phyloP scores from a whole-genome alignment of 2,888 invertebrate species.

The Selenia dentaria region DNA sequence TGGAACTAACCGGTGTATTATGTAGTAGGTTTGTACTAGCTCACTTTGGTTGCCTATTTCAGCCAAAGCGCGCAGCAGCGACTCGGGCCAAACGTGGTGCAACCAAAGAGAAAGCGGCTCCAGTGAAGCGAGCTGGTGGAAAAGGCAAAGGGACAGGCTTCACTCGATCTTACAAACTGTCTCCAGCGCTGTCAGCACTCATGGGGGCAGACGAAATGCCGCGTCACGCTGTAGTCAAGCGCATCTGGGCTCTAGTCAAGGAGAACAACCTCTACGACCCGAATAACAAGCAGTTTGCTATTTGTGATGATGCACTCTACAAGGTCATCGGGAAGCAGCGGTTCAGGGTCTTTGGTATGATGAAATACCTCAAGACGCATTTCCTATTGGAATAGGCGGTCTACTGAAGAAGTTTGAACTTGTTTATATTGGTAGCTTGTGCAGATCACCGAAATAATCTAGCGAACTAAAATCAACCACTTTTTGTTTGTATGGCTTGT shows the following conservation, averaged over 20 bases:
- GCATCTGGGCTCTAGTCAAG: constrained; percentile 95
- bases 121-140: constrained; percentile 41
- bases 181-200: constrained; percentile 92
- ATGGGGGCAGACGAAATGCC: constrained; percentile 94
- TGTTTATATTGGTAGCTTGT: too few relatives aligned
- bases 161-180: constrained; percentile 92
- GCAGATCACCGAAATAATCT: too few relatives aligned
- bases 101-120: constrained; percentile 78
- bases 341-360: constrained; percentile 98
- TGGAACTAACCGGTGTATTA: too few relatives aligned
- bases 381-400: constrained; percentile 76
- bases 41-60: too few relatives aligned
- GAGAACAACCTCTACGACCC: constrained; percentile 96
- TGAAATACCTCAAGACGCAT: constrained; percentile 97
- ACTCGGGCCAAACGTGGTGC: constrained; percentile 45
- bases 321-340: constrained; percentile 96
- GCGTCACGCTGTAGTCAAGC: constrained; percentile 94
- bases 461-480: too few relatives aligned
- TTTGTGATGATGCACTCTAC: constrained; percentile 95
- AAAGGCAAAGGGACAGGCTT: constrained; percentile 88
- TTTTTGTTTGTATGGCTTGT: too few relatives aligned
- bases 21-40: too few relatives aligned
- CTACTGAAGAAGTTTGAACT: too few relatives aligned
- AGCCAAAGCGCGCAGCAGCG: constrained; percentile 36
- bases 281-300: constrained; percentile 97